Evolutionary conservation across 2,888 invertebrate genomes (phyloP).

Genomic region (Nomada fucata): DNA sequence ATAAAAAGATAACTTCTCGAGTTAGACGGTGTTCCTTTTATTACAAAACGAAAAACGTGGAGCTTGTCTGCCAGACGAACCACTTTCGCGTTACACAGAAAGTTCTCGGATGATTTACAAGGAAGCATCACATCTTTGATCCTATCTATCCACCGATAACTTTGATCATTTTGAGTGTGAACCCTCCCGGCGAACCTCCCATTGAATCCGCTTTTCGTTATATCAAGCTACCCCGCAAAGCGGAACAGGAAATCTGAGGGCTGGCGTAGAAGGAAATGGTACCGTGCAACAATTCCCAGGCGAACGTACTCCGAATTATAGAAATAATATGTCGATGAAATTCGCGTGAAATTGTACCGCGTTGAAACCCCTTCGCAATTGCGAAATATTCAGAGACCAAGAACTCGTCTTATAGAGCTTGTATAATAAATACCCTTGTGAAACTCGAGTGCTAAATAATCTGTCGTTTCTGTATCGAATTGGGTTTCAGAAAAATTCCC

Average conservation of each 20-base stretch:
- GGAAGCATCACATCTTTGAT: background rate
- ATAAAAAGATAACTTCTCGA: background rate
- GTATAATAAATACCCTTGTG: too few relatives aligned
- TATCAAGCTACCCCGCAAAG: slow-evolving; percentile 17
- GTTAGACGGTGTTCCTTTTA: background rate
- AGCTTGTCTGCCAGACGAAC: background rate
- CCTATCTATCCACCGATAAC: slow-evolving; percentile 20
- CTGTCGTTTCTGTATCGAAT: too few relatives aligned
- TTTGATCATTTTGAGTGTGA: slow-evolving; percentile 34
- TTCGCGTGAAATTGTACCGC: too few relatives aligned
- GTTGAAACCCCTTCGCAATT: too few relatives aligned
- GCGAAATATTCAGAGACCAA: too few relatives aligned
- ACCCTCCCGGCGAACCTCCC: background rate
- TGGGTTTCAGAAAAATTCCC: too few relatives aligned
- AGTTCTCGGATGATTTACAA: slow-evolving; percentile 19
- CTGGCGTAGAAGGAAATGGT: background rate
- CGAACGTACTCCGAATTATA: background rate
- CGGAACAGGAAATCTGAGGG: slow-evolving; percentile 7
- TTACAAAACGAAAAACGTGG: background rate
- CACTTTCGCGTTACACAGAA: background rate
- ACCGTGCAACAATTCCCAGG: slow-evolving; percentile 16
- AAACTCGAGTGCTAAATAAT: too few relatives aligned
- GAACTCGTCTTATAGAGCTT: too few relatives aligned
- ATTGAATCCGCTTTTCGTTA: slow-evolving; percentile 20
- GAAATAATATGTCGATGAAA: background rate